phyloP scores from a whole-genome alignment of 2,113 vertebrate genomes.

The Anoplopoma fimbria region DNA sequence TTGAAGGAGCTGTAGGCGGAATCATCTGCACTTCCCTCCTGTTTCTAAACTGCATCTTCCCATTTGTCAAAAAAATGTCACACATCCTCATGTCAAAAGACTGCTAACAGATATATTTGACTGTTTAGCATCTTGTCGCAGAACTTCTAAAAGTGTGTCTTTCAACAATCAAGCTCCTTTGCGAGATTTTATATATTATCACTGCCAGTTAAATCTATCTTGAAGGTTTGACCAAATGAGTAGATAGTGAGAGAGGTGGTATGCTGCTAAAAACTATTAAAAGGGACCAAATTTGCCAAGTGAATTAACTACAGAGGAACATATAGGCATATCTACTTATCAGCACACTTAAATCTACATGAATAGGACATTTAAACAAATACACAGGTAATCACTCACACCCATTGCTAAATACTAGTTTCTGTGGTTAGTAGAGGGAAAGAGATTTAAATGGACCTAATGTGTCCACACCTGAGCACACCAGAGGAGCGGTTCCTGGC shows the following conservation, averaged over 20 bases:
- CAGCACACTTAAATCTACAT: constrained; percentile 1
- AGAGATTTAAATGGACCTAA: constrained; percentile 69
- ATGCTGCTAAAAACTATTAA: not conserved
- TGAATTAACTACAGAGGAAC: constrained; percentile 2
- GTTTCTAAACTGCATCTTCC: not conserved
- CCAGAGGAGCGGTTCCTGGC: constrained; percentile 81
- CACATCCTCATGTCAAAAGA: not conserved
- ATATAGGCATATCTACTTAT: not conserved
- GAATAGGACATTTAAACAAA: not conserved
- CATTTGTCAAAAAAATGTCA: constrained; percentile 2
- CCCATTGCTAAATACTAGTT: not conserved
- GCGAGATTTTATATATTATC: not conserved
- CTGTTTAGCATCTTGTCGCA: constrained; percentile 4
- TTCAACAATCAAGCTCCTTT: not conserved
- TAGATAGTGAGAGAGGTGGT: not conserved
- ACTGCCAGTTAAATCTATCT: constrained; percentile 49
- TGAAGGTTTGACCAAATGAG: not conserved
- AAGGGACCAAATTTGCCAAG: constrained; percentile 20
- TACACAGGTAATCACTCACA: not conserved
- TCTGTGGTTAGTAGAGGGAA: not conserved
- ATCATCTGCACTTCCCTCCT: not conserved
- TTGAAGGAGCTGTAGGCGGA: constrained; percentile 5
- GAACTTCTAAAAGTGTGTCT: not conserved
- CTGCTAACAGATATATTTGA: constrained; percentile 14
- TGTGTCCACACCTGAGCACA: constrained; percentile 68